phyloP scores from a whole-genome alignment of 2,113 vertebrate species.

The Turnix velox region DNA sequence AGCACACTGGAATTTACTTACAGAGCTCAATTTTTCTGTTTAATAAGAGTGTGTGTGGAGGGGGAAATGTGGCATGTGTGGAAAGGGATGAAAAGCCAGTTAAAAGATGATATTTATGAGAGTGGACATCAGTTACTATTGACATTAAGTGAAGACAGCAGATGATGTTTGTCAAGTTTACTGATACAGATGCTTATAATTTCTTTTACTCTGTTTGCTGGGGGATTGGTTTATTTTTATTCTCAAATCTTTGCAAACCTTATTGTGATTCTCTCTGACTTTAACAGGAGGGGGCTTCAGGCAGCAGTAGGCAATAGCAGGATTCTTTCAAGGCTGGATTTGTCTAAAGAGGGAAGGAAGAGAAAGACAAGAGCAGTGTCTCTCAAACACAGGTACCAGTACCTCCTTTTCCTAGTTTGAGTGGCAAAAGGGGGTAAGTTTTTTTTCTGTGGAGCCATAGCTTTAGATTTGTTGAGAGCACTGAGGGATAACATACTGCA shows the following conservation, averaged over 20 bases:
- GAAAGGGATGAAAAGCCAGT: background rate
- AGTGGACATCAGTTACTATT: conserved; percentile 32
- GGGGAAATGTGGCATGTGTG: background rate
- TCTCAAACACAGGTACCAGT: background rate
- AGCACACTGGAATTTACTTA: background rate
- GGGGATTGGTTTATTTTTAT: conserved; percentile 33
- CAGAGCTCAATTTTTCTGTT: background rate
- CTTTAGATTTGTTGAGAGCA: background rate
- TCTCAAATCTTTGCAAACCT: background rate
- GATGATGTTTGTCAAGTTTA: conserved; percentile 40
- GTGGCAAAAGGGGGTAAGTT: rapidly evolving
- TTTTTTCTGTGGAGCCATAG: background rate
- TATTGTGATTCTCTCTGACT: conserved; percentile 20
- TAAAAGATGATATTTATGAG: background rate
- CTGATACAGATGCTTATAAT: conserved; percentile 40
- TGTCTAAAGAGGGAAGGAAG: background rate
- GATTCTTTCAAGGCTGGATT: background rate
- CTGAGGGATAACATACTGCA: background rate
- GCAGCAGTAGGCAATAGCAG: background rate
- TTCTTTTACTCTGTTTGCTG: conserved; percentile 12
- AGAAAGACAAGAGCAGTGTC: background rate
- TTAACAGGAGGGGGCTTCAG: background rate
- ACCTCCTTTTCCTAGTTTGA: background rate
- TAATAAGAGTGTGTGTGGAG: background rate
- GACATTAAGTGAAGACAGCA: conserved; percentile 47